Conservation (phyloP, 2,797 vertebrate genomes). For the Sebastes goodei region DNA sequence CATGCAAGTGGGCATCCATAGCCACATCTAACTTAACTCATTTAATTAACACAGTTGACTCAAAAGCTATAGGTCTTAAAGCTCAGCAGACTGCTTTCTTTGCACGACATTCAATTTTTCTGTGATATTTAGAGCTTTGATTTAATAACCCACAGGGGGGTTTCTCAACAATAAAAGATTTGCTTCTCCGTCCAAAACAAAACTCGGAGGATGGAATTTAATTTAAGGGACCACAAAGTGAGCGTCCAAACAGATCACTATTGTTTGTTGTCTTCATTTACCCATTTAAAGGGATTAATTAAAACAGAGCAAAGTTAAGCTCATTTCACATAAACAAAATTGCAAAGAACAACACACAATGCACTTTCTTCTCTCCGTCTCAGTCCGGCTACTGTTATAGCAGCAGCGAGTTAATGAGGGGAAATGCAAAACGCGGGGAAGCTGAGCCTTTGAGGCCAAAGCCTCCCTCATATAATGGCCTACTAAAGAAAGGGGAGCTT, state of each 20-base stretch:
- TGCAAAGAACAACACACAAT: slow-evolving; percentile 52
- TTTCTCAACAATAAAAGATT: background rate
- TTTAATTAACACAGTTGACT: background rate
- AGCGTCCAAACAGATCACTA: background rate
- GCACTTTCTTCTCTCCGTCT: slow-evolving; percentile 40
- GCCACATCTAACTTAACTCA: background rate
- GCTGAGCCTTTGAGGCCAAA: slow-evolving; percentile 77
- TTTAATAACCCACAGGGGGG: background rate
- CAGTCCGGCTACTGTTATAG: slow-evolving; percentile 47
- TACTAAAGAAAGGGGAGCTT: slow-evolving; percentile 75
- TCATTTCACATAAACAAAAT: slow-evolving; percentile 42
- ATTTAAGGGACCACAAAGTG: slow-evolving; percentile 16
- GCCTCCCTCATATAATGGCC: slow-evolving; percentile 72
- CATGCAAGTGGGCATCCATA: background rate
- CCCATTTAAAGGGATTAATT: slow-evolving; percentile 17
- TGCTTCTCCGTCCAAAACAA: slow-evolving; percentile 16
- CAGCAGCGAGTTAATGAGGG: slow-evolving; percentile 74
- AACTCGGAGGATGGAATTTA: background rate
- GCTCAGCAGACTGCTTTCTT: background rate
- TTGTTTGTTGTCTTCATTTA: slow-evolving; percentile 11
- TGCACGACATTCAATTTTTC: background rate
- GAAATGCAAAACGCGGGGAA: slow-evolving; percentile 74
- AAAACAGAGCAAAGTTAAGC: slow-evolving; percentile 9
- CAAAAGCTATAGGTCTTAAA: background rate
- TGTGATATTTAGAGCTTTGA: slow-evolving; percentile 22